Evolutionary conservation across 2,888 invertebrate genomes (phyloP).

Genomic region (Lepidochrysops patricia): DNA sequence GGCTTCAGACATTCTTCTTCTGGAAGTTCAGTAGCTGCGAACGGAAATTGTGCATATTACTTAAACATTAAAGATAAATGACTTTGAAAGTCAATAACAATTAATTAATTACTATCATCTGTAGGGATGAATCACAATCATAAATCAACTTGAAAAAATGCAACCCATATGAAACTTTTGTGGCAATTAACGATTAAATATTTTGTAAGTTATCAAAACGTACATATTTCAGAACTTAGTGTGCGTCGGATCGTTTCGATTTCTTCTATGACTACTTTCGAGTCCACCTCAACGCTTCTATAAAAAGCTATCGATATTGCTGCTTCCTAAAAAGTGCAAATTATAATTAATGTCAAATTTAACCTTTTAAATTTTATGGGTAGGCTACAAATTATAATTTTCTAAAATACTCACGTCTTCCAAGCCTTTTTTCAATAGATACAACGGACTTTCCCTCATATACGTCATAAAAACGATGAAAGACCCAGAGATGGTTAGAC

Average conservation of each 20-base stretch:
- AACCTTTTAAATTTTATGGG: no score
- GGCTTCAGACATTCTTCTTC: background rate
- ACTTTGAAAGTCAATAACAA: no score
- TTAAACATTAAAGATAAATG: no score
- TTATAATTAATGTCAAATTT: no score
- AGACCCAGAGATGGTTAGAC: conserved; percentile 31
- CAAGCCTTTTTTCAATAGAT: conserved; percentile 18
- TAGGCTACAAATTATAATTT: background rate
- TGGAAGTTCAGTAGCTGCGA: background rate
- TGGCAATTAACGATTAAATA: no score
- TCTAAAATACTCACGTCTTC: background rate
- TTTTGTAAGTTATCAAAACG: background rate
- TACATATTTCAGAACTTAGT: background rate
- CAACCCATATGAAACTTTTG: no score
- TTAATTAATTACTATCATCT: no score
- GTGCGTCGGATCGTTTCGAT: background rate
- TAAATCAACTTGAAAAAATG: no score
- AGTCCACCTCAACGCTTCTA: background rate
- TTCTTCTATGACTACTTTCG: background rate
- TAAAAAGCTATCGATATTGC: conserved; percentile 13
- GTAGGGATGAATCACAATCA: no score
- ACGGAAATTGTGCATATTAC: background rate
- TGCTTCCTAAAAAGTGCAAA: background rate
- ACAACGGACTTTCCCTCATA: conserved; percentile 35
- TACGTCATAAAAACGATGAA: conserved; percentile 23